Base-by-base conservation (phyloP, 1,140 invertebrate species). In the Cydia pomonella region DNA sequence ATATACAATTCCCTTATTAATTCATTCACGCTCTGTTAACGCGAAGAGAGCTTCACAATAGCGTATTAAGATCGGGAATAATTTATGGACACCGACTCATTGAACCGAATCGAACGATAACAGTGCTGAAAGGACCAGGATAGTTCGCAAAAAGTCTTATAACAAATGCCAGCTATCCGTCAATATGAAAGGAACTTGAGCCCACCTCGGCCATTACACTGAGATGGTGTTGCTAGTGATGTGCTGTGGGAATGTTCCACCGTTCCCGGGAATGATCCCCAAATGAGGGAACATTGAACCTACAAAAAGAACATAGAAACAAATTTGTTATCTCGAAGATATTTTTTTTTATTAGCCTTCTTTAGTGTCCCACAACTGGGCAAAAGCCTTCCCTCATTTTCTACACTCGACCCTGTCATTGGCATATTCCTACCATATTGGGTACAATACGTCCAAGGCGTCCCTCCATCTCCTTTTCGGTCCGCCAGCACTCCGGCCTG, bases 91-190 rank as follows among this genome's bases (percentile, higher is more conserved):
- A 10, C 21, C 18, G 12, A 59, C 53, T 59, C 53, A 59, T 59
- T 59, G 53, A 59, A 59, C 53, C 53, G 53, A 12, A 59, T 10
- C 2, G 53, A 59, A 23, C 53, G 53, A 59, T 59, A 33, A 23
- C 64, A 7, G 27, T 18, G 41, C 64, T 69, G 64, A 69, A 29
- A 69, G 64, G 64, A 69, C 64, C 64, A 69, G 64, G 63, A 69
- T 41, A 69, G 64, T 33, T 29, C 29, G 64, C 64, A 69, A 69
- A 69, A 69, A 69, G 64, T 69, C 64, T 18, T 38, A 41, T 69
- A 69, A 69, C 64, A 69, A 69, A 69, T 69, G 64, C 29, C 16
- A n/a, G 27, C 64, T 29, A 69, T 69, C 64, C 64, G 29, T 69
- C 64, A 69, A 69, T 41, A 21, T 69, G 27, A 21, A 69, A 33